phyloP scores from a whole-genome alignment of 2,888 invertebrate genomes.

The Acheta domesticus region DNA sequence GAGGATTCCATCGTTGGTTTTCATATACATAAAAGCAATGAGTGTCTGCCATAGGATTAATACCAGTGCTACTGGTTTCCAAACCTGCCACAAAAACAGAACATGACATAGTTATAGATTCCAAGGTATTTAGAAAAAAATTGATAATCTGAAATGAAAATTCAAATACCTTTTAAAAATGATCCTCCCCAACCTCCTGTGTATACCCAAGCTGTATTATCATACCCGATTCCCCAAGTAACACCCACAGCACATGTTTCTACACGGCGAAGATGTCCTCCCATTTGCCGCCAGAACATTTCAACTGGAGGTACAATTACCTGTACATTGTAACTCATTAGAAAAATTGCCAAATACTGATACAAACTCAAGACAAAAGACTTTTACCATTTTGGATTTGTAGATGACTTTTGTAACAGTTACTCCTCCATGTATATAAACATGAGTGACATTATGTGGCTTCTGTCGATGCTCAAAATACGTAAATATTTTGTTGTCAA shows the following conservation, averaged over 20 bases:
- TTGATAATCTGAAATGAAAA: neutral
- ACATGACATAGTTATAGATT: conserved; percentile 3
- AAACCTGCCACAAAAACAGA: conserved; percentile 46
- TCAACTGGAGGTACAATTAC: conserved; percentile 68
- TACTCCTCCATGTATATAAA: conserved; percentile 72
- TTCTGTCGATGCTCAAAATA: conserved; percentile 70
- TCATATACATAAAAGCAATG: conserved; percentile 88
- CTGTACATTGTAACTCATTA: conserved; percentile 40
- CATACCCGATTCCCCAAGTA: conserved; percentile 88
- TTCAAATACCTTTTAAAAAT: conserved; percentile 61
- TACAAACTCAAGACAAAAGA: neutral
- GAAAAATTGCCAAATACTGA: neutral
- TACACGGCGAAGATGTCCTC: conserved; percentile 77
- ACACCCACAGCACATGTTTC: conserved; percentile 74
- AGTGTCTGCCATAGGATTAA: conserved; percentile 76
- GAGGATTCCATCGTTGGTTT: conserved; percentile 92
- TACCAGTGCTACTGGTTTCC: conserved; percentile 56
- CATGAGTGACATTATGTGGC: conserved; percentile 68
- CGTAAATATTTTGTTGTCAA: conserved; percentile 33
- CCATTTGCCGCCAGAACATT: conserved; percentile 83
- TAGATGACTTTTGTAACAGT: conserved; percentile 68
- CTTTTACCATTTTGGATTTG: conserved; percentile 49
- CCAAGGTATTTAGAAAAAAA: neutral
- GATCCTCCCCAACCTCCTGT: conserved; percentile 87
- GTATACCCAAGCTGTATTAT: conserved; percentile 85